phyloP scores from a whole-genome alignment of 2,888 invertebrate species.

The Unio pictorum region DNA sequence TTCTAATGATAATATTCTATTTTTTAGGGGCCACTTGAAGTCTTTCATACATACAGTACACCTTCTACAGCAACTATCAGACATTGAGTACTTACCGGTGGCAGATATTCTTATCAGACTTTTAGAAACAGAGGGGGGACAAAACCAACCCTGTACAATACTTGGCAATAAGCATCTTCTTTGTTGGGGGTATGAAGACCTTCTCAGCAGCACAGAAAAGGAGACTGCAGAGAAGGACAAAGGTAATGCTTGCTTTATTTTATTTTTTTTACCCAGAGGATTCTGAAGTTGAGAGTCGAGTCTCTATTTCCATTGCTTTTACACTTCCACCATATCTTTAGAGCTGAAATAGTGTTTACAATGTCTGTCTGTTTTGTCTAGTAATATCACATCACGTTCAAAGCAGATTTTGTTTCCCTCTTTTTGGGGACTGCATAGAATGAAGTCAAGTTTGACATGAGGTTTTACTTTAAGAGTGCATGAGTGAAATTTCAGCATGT shows the following conservation, averaged over 20 bases:
- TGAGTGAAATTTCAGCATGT: no score
- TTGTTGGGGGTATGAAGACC: conserved; percentile 68
- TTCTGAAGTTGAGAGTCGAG: background rate
- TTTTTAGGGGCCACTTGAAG: conserved; percentile 64
- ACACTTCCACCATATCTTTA: no score
- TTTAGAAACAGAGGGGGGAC: conserved; percentile 63
- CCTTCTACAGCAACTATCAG: conserved; percentile 56
- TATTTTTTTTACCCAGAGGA: background rate
- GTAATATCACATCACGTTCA: no score
- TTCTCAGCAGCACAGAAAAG: conserved; percentile 52
- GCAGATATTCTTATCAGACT: conserved; percentile 60
- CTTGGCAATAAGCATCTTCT: conserved; percentile 63
- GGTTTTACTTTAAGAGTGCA: no score
- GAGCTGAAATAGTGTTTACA: no score
- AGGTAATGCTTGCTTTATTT: background rate
- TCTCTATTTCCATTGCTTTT: conserved; percentile 3
- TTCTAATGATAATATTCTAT: background rate
- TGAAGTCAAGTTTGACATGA: no score
- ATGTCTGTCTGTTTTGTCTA: no score
- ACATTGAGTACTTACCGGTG: conserved; percentile 55
- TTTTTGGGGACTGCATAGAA: no score
- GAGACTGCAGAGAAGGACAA: conserved; percentile 52
- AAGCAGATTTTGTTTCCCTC: no score
- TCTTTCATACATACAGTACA: conserved; percentile 67
- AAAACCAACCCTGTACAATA: conserved; percentile 57